Evolutionary conservation across 2,113 vertebrate species (phyloP).

Genomic region (Corapipo altera): DNA sequence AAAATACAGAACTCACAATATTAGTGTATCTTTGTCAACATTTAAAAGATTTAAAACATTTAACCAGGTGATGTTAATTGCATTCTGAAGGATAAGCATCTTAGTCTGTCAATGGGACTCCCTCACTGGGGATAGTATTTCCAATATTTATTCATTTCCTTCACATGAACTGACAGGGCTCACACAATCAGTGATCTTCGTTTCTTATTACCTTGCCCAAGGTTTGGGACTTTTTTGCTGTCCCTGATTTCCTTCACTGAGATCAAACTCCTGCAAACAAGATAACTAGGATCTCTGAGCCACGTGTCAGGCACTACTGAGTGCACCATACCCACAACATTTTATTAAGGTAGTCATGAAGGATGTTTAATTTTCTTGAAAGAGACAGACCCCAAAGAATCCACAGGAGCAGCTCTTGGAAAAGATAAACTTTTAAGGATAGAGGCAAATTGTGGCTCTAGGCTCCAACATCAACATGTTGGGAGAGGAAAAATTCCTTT

Average conservation of each 20-base stretch:
- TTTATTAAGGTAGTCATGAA: not conserved
- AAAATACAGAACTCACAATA: not conserved
- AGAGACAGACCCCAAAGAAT: not conserved
- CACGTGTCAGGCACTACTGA: not conserved
- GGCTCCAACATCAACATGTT: not conserved
- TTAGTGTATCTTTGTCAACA: not conserved
- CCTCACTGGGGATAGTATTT: not conserved
- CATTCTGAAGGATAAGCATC: not conserved
- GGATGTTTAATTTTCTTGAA: not conserved
- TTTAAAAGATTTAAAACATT: not conserved
- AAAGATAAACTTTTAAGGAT: not conserved
- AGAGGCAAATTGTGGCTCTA: not conserved
- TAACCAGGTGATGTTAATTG: not conserved
- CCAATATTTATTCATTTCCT: not conserved
- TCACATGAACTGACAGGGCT: not conserved
- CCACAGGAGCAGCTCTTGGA: not conserved
- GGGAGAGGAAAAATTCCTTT: not conserved
- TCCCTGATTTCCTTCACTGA: not conserved
- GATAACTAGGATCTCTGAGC: not conserved
- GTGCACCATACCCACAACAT: not conserved
- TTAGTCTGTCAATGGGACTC: not conserved
- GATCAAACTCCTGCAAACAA: not conserved
- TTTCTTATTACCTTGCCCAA: accelerated
- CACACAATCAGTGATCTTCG: not conserved
- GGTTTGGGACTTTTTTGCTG: not conserved